These are phyloP conservation scores for Helicorthomorpha holstii DNA, from an alignment of 1,140 invertebrate species.

Conservation along the genomic window DNA sequence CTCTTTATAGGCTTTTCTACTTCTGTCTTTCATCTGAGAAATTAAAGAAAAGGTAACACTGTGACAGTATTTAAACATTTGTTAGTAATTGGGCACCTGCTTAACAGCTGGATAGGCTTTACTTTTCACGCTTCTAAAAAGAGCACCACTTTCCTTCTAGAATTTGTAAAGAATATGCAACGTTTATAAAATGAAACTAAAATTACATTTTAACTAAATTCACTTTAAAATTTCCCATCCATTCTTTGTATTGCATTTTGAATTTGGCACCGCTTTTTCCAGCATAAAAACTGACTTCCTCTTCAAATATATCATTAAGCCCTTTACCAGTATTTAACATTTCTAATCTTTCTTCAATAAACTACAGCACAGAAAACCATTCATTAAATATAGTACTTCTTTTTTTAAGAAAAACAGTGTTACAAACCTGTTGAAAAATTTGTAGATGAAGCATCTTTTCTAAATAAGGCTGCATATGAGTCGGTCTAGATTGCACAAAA, in stretches of 20 bases:
- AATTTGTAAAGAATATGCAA: constrained; percentile 6
- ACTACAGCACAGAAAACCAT: constrained; percentile 47
- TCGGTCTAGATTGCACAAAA: constrained; percentile 64
- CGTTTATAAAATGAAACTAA: background rate
- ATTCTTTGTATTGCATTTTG: constrained; percentile 60
- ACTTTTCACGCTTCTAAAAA: constrained; percentile 57
- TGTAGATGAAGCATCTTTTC: constrained; percentile 79
- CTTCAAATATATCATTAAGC: constrained; percentile 86
- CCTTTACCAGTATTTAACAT: constrained; percentile 72
- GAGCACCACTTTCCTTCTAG: constrained; percentile 41
- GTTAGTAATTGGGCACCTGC: constrained; percentile 55
- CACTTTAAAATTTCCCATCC: constrained; percentile 39
- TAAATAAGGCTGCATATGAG: constrained; percentile 69
- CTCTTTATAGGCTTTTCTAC: constrained; percentile 56
- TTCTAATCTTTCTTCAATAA: constrained; percentile 79
- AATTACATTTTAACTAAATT: background rate
- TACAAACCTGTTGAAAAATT: constrained; percentile 73
- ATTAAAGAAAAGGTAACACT: background rate
- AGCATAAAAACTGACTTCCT: constrained; percentile 66
- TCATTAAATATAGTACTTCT: too few species aligned
- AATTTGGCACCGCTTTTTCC: constrained; percentile 61
- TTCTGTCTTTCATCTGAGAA: constrained; percentile 50
- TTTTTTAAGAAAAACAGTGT: background rate
- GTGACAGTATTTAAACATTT: constrained; percentile 45
- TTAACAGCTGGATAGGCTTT: constrained; percentile 65